Base-by-base conservation (phyloP, 2,888 invertebrate species). In the Nemapogon koenigi region DNA sequence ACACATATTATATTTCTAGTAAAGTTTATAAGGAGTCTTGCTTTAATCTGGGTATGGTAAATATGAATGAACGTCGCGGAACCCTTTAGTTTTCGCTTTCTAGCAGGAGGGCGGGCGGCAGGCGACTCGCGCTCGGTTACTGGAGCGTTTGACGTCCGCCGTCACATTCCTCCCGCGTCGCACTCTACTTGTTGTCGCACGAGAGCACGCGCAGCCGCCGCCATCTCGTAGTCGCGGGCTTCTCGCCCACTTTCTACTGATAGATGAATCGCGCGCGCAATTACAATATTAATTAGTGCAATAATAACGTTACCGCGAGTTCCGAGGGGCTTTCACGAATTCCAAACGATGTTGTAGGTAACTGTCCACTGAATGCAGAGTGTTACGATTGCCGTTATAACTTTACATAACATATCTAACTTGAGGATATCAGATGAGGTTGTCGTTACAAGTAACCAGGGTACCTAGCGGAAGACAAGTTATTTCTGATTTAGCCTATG, bases 221-320 rank as follows among this genome's bases (percentile, higher is more conserved):
- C 42, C 46, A 53, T 56, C 57, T 54, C 56, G 56, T 58, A 49
- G 50, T 47, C 46, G 53, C 55, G 51, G 51, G 58, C 60, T 65
- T 70, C 72, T 71, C 73, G 60, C 70, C 67, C 59, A 78, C 78
- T 78, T 78, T 78, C 78, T 78, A 78, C 64, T 68, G 71, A 73
- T 65, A 66, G 67, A 73, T 73, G 64, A 65, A 63, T 62, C 70
- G 69, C 64, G 58, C 62, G 56, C 63, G 57, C 70, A 73, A 76
- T 76, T 78, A 76, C 67, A 73, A 72, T 78, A 75, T 78, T 75
- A 78, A 75, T 73, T 70, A 73, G 72, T 63, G 65, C 69, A 70
- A 68, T 67, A 71, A 62, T 63, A 67, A 59, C 57, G 55, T 57
- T 53, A 49, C 64, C 63, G 64, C 63, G 68, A 65, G 61, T 65